A percentile compares a stretch with the other conserved stretches of the same genome.
These are phyloP conservation scores for Lepidurus packardi DNA, from an alignment of 1,140 invertebrate genomes.

Conservation along the genomic window DNA sequence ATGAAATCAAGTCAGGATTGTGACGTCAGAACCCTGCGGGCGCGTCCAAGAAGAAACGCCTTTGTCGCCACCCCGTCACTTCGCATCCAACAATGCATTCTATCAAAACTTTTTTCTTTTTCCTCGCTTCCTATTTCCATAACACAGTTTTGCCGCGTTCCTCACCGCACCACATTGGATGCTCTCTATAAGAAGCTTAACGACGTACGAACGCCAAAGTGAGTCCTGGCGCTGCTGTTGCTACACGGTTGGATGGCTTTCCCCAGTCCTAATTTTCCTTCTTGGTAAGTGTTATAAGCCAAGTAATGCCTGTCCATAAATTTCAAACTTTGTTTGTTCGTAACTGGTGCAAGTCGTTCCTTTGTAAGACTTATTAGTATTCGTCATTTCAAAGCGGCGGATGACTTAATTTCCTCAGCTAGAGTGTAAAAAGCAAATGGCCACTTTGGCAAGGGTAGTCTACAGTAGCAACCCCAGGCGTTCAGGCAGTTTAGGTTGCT, in stretches of 20 bases:
- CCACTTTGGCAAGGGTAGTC: background rate
- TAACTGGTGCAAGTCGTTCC: background rate
- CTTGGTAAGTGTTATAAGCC: conserved; percentile 8
- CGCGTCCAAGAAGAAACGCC: background rate
- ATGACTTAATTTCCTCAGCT: background rate
- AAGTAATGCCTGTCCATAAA: background rate
- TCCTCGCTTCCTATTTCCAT: background rate
- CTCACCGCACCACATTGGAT: background rate
- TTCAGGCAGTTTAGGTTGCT: background rate
- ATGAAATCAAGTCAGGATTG: background rate
- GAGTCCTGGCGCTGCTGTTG: conserved; percentile 11
- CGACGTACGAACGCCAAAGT: background rate
- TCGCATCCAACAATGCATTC: conserved; percentile 15
- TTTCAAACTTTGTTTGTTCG: background rate
- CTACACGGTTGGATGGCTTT: background rate
- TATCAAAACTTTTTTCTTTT: background rate
- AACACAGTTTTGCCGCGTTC: background rate
- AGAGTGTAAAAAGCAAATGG: background rate
- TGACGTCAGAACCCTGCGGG: conserved; percentile 6
- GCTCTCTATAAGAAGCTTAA: conserved; percentile 2
- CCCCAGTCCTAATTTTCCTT: background rate
- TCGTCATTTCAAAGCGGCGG: background rate
- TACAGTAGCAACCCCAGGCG: background rate
- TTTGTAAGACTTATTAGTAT: background rate
- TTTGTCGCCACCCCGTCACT: conserved; percentile 20